A percentile compares a stretch with the other conserved stretches of the same genome.
phyloP scores from a whole-genome alignment of 2,113 vertebrate genomes.

The Fregata magnificens region DNA sequence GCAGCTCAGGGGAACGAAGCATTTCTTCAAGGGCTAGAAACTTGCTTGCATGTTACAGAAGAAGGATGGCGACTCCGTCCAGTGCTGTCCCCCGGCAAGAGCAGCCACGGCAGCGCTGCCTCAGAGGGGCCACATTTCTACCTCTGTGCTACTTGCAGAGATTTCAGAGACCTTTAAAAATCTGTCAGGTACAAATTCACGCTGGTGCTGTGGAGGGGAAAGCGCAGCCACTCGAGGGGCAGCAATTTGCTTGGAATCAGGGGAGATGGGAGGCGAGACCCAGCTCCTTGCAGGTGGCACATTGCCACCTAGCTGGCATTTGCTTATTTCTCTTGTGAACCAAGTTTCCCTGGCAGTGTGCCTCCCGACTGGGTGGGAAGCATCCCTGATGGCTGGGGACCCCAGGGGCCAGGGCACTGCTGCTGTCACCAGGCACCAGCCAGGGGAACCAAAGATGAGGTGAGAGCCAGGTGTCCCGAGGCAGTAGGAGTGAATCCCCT shows the following conservation, averaged over 20 bases:
- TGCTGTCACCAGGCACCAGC: not conserved
- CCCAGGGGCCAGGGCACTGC: not conserved
- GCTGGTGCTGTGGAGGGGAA: not conserved
- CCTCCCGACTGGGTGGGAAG: not conserved
- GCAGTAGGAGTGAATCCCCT: fast-evolving
- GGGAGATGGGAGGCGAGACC: not conserved
- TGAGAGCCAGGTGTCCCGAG: fast-evolving
- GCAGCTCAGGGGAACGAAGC: not conserved
- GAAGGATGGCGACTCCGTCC: not conserved
- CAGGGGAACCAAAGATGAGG: not conserved
- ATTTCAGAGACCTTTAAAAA: not conserved
- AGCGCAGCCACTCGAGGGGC: not conserved
- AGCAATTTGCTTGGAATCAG: not conserved
- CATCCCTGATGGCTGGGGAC: not conserved
- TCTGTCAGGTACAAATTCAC: not conserved
- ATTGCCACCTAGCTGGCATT: constrained; percentile 59
- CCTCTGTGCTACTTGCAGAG: not conserved
- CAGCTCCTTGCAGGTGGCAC: constrained; percentile 10
- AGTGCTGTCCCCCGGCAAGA: fast-evolving
- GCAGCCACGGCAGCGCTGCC: not conserved
- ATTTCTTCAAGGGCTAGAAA: not conserved
- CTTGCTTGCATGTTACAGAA: not conserved
- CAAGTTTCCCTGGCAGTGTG: not conserved
- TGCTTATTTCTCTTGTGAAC: not conserved
- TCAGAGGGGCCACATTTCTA: not conserved